A percentile compares a stretch with the other conserved stretches of the same genome.
phyloP scores from a whole-genome alignment of 2,888 invertebrate species.

The Drosophila imparisetae region DNA sequence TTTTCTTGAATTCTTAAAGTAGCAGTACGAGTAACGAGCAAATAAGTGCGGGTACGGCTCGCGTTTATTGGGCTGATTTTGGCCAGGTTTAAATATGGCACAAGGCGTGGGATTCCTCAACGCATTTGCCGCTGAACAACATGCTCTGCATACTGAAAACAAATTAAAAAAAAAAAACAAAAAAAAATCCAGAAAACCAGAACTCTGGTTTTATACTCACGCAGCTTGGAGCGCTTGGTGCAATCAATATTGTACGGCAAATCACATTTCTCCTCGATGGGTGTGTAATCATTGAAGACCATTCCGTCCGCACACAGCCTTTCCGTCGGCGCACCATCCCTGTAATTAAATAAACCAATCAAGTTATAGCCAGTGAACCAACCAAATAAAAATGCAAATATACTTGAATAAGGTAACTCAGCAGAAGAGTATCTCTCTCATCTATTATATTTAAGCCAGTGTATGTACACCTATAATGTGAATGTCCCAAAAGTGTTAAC shows the following conservation, averaged over 20 bases:
- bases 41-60: conserved; percentile 62
- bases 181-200: background rate
- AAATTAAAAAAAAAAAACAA: conserved; percentile 7
- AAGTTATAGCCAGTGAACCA: conserved; percentile 1
- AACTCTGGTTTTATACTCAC: conserved; percentile 87
- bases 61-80: conserved; percentile 65
- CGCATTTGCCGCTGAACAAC: conserved; percentile 32
- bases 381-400: background rate
- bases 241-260: conserved; percentile 95
- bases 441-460: background rate
- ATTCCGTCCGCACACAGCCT: conserved; percentile 95
- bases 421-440: background rate
- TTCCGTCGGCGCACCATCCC: conserved; percentile 90
- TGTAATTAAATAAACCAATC: conserved; percentile 79
- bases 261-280: conserved; percentile 93
- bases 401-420: background rate
- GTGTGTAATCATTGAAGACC: conserved; percentile 94
- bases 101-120: conserved; percentile 28
- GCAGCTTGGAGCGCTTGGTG: conserved; percentile 90
- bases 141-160: conserved; percentile 43
- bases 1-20: conserved; percentile 22
- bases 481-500: conserved; percentile 4
- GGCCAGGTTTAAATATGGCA: conserved; percentile 58
- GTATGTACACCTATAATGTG: background rate
- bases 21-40: conserved; percentile 58